Evolutionary conservation across 2,888 invertebrate genomes (phyloP).

Genomic region (Diaprepes abbreviatus): DNA sequence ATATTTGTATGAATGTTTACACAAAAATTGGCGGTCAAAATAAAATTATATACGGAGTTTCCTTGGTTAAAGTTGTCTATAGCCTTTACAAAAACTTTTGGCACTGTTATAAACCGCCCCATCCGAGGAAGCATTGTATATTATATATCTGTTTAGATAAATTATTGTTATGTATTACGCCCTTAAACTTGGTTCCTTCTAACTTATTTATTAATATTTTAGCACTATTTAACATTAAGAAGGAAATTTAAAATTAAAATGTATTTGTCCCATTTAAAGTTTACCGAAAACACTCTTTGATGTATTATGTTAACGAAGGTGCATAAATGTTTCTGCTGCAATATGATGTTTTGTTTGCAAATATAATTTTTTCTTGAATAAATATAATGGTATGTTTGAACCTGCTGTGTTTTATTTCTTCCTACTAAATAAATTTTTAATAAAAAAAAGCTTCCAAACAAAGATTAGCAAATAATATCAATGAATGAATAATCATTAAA

Average conservation of each 20-base stretch:
- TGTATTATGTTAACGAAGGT: not conserved
- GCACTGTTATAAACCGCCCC: too few species aligned
- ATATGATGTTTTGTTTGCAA: constrained; percentile 32
- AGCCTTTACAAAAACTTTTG: too few species aligned
- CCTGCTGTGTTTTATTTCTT: constrained; percentile 6
- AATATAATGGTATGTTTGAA: constrained; percentile 29
- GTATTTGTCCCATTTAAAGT: not conserved
- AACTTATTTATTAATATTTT: not conserved
- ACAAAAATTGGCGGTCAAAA: too few species aligned
- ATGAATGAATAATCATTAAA: too few species aligned
- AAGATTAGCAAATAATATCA: too few species aligned
- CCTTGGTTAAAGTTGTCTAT: too few species aligned
- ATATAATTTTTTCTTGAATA: constrained; percentile 18
- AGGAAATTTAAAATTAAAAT: not conserved
- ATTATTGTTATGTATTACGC: not conserved
- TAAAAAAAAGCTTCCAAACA: too few species aligned
- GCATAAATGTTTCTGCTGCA: constrained; percentile 5
- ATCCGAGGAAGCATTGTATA: too few species aligned
- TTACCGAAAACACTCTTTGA: not conserved
- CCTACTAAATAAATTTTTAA: too few species aligned
- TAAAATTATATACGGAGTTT: too few species aligned
- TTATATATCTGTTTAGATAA: too few species aligned
- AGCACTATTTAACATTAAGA: not conserved
- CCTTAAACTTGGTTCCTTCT: constrained; percentile 5
- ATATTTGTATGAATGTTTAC: too few species aligned